Percentiles rank a stretch among this genome's conserved stretches.
Evolutionary conservation across 1,140 invertebrate genomes (phyloP).

Genomic region (Helicoverpa armigera): DNA sequence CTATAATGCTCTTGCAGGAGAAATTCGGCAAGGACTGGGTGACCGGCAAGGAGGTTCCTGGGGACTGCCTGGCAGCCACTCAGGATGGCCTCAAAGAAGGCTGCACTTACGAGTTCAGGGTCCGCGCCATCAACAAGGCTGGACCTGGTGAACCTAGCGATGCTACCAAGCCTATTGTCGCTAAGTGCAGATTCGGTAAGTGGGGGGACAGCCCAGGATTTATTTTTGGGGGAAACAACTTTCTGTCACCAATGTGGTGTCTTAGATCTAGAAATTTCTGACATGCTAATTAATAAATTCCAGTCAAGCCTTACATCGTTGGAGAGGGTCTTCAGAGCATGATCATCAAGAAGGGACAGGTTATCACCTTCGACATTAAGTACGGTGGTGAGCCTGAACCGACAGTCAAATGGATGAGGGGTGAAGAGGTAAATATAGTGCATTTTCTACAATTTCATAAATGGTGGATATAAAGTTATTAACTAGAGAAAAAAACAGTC

Average conservation of each 20-base stretch:
- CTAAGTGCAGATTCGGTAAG: slow-evolving; percentile 95
- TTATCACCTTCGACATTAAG: slow-evolving; percentile 97
- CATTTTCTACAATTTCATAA: not conserved
- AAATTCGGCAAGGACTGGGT: slow-evolving; percentile 97
- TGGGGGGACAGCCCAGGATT: not conserved
- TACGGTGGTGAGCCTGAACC: slow-evolving; percentile 98
- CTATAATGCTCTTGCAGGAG: slow-evolving; percentile 85
- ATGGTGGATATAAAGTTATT: not conserved
- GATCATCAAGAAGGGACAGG: slow-evolving; percentile 97
- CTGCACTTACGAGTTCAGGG: slow-evolving; percentile 98
- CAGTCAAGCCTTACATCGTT: slow-evolving; percentile 96
- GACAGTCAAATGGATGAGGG: slow-evolving; percentile 93
- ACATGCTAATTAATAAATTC: slow-evolving; percentile 55
- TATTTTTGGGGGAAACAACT: not conserved
- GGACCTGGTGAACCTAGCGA: slow-evolving; percentile 98
- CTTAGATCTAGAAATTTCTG: too few species aligned
- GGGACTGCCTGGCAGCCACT: slow-evolving; percentile 91
- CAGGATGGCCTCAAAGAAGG: slow-evolving; percentile 97
- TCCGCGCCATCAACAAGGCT: slow-evolving; percentile 98
- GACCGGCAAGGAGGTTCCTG: slow-evolving; percentile 92
- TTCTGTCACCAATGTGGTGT: too few species aligned
- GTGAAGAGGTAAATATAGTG: slow-evolving; percentile 88
- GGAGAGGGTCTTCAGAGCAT: slow-evolving; percentile 94
- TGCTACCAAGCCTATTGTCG: slow-evolving; percentile 97
- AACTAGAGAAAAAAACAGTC: not conserved